Evolutionary conservation across 2,113 vertebrate species (phyloP).

Genomic region (Monarcha castaneiventris): DNA sequence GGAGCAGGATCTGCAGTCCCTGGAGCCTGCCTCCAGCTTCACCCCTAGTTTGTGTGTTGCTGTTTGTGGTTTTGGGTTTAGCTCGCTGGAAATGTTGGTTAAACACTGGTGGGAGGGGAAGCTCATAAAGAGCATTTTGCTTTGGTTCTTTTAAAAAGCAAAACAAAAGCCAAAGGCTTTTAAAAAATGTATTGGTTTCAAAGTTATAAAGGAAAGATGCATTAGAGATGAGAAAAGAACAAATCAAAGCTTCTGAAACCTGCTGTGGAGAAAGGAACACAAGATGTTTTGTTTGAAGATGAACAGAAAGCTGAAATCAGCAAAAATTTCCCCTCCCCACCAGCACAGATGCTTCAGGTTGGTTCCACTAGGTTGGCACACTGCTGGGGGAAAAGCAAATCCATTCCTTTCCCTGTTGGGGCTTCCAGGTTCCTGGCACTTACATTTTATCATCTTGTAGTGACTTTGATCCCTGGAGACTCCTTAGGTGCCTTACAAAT

Average conservation of each 20-base stretch:
- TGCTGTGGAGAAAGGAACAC: neutral
- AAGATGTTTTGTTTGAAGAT: conserved; percentile 30
- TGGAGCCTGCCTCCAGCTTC: neutral
- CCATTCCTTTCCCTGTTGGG: neutral
- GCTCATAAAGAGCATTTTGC: neutral
- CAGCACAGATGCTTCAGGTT: neutral
- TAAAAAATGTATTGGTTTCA: neutral
- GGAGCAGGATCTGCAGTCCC: neutral
- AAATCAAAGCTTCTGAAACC: conserved; percentile 44
- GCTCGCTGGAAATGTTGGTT: neutral
- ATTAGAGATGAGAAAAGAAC: conserved; percentile 1
- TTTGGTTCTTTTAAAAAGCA: neutral
- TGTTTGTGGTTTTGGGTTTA: neutral
- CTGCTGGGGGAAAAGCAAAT: conserved; percentile 20
- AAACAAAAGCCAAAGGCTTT: conserved; percentile 22
- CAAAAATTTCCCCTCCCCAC: neutral
- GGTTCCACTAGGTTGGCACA: neutral
- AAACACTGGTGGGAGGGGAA: neutral
- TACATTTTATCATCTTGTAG: neutral
- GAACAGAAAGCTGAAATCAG: conserved; percentile 23
- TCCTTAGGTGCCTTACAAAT: neutral
- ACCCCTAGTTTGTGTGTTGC: neutral
- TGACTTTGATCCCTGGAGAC: neutral
- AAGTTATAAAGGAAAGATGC: neutral
- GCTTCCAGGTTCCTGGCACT: neutral